Base-by-base conservation (phyloP, 2,888 invertebrate species). In the Myopa tessellatipennis region DNA sequence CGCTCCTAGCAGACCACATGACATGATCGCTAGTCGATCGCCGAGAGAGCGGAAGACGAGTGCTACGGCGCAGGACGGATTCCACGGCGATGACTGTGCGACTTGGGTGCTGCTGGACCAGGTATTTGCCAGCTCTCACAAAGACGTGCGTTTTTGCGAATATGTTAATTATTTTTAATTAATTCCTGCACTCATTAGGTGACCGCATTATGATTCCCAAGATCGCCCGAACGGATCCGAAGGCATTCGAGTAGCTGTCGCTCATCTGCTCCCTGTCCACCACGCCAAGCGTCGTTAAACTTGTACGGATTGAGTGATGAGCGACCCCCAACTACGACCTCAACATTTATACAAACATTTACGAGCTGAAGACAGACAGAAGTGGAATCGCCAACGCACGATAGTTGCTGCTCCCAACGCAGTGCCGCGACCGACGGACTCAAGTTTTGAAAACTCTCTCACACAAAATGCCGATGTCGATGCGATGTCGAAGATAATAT, bases 131-230 rank as follows among this genome's bases (percentile, higher is more conserved):
- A 16, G n/a, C 55, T 12, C 55, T 16, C n/a, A 63, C 34, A 14
- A 7, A 79, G 79, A 50, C 50, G 79, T 79, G 80, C 79, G 78
- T 80, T 80, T 80, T 40, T 45, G 50, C 40, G 74, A 80, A 80
- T 81, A 83, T 83, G 83, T 83, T 83, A 83, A 83, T 83, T 83
- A 83, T 81, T 82, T 81, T 84, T 84, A 83, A 84, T 84, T 83
- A 82, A 81, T 81, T 81, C 82, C 78, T 80, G 78, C 77, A 79
- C 76, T 78, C 73, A 74, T 73, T 78, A 75, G 77, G 77, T 79
- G 73, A 77, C 78, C 78, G 70, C 77, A 78, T 81, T 80, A 80
- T 76, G 76, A 73, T 14, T 4, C 16, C 79, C 74, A 75, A 36
- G 76, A 76, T 61, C 69, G 76, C 50, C 12, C 68, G 69, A 58